phyloP scores from a whole-genome alignment of 2,113 vertebrate genomes.

The Rattus norvegicus region GRCr8 NC_086032.1:97713501-97714000 shows the following conservation, averaged over 20 bases:
- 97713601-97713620: conserved; percentile 66
- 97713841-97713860: conserved; percentile 31
- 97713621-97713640: conserved; percentile 68
- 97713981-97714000: background rate
- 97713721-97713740: conserved; percentile 34
- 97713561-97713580: conserved; percentile 22
- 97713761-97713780: conserved; percentile 34
- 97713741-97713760: conserved; percentile 26
- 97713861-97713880: background rate
- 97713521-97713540: background rate
- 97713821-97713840: background rate
- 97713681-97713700: conserved; percentile 55
- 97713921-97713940: background rate
- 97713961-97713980: conserved; percentile 44
- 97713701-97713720: conserved; percentile 24
- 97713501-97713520: conserved; percentile 50
- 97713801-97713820: conserved; percentile 13
- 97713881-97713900: background rate
- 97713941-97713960: conserved; percentile 15
- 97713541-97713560: background rate
- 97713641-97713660: conserved; percentile 59
- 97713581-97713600: conserved; percentile 19
- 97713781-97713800: background rate
- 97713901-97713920: background rate
- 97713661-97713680: conserved; percentile 56